Percentiles rank a stretch among this genome's conserved stretches.
phyloP scores from a whole-genome alignment of 1,140 invertebrate genomes.

The Proales similis region DNA sequence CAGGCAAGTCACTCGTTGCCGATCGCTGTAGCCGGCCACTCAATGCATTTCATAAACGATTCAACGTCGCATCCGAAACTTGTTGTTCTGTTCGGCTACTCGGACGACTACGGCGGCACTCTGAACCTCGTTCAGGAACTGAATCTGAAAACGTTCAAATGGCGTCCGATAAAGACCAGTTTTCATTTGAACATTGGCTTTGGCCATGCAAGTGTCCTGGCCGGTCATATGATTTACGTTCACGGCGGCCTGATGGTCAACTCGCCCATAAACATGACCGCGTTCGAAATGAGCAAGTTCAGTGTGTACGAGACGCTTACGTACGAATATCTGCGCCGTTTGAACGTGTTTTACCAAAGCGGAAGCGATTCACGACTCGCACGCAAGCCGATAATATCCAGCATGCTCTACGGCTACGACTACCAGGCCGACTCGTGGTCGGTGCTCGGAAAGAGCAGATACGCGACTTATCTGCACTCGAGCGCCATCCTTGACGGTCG shows the following conservation, averaged over 20 bases:
- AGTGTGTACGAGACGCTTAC: too few relatives aligned
- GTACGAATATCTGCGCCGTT: too few relatives aligned
- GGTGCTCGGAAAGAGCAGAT: too few relatives aligned
- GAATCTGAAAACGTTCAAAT: conserved; percentile 13
- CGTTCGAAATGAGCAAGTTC: too few relatives aligned
- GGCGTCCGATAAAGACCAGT: background rate
- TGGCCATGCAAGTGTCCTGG: conserved; percentile 8
- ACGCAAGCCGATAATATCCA: too few relatives aligned
- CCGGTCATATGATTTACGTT: conserved; percentile 23
- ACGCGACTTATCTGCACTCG: too few relatives aligned
- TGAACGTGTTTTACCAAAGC: too few relatives aligned
- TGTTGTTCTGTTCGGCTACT: conserved; percentile 33
- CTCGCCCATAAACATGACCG: too few relatives aligned
- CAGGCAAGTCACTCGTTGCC: background rate
- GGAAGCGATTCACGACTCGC: too few relatives aligned
- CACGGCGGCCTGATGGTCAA: conserved; percentile 13
- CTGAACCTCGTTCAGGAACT: conserved; percentile 30
- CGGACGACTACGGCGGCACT: conserved; percentile 22
- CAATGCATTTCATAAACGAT: conserved; percentile 26
- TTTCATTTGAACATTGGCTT: conserved; percentile 27
- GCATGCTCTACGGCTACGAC: too few relatives aligned
- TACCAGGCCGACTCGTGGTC: too few relatives aligned
- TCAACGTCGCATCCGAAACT: background rate
- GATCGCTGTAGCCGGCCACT: conserved; percentile 18
- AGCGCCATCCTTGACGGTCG: too few relatives aligned